These are phyloP conservation scores for Hemicrepidius hirtus DNA, from an alignment of 2,888 invertebrate species.

Conservation along the genomic window DNA sequence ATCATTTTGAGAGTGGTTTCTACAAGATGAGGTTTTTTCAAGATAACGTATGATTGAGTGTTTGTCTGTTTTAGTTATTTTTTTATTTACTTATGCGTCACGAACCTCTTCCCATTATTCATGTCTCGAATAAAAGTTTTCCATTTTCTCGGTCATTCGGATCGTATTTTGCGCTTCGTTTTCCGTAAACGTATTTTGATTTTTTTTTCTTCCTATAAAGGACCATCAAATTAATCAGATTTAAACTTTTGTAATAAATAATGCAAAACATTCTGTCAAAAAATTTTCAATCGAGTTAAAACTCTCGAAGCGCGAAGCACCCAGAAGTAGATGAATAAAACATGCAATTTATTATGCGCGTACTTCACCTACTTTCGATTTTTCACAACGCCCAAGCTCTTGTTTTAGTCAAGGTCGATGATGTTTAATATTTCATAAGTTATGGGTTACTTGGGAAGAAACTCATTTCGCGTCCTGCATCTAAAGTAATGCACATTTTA, in stretches of 20 bases:
- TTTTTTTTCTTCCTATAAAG: not conserved
- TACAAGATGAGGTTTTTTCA: not conserved
- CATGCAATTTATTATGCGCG: conserved; percentile 52
- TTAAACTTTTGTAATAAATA: conserved; percentile 21
- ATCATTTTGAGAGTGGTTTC: conserved; percentile 1
- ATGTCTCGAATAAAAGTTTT: not conserved
- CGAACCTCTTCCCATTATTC: not conserved
- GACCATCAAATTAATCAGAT: conserved; percentile 24
- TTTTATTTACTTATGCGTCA: conserved; percentile 12
- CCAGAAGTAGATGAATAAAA: conserved; percentile 47
- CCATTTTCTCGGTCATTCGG: not conserved
- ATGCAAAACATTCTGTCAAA: conserved; percentile 20
- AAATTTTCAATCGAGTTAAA: conserved; percentile 48
- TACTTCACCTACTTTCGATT: conserved; percentile 50
- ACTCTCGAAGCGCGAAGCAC: conserved; percentile 30
- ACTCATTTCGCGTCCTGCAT: conserved; percentile 17
- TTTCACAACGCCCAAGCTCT: conserved; percentile 32
- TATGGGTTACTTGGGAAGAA: conserved; percentile 26
- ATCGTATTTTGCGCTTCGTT: not conserved
- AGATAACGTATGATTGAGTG: conserved; percentile 17
- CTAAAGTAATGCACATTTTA: conserved; percentile 27
- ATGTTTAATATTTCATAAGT: conserved; percentile 44
- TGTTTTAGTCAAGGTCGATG: conserved; percentile 20
- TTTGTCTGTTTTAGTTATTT: conserved; percentile 7
- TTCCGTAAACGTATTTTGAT: not conserved